A percentile compares a stretch with the other conserved stretches of the same genome.
These are phyloP conservation scores for Crepidodera aurea DNA, from an alignment of 2,888 invertebrate genomes.

Conservation along the genomic window DNA sequence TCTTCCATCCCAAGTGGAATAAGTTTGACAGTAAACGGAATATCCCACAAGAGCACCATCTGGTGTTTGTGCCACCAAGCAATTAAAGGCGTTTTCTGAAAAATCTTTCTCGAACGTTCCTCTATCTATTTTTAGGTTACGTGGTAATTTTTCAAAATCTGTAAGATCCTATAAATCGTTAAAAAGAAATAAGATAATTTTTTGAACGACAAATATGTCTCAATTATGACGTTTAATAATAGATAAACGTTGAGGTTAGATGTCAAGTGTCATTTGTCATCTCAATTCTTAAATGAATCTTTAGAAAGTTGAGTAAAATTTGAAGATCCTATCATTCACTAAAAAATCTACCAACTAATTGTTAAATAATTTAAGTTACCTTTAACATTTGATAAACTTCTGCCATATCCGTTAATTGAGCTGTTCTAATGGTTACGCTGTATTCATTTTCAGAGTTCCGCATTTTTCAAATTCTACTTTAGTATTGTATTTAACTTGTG, in stretches of 20 bases:
- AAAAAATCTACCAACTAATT: too few species aligned
- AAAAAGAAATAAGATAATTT: background rate
- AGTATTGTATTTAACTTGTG: too few species aligned
- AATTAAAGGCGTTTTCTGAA: constrained; percentile 9
- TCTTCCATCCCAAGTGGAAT: constrained; percentile 15
- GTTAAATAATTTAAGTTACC: too few species aligned
- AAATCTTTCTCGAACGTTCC: constrained; percentile 6
- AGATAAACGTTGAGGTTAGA: too few species aligned
- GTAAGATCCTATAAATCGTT: constrained; percentile 9
- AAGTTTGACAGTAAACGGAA: constrained; percentile 7
- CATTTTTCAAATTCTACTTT: too few species aligned
- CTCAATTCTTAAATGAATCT: too few species aligned
- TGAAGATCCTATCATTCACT: too few species aligned
- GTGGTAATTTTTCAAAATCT: background rate
- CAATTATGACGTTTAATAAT: too few species aligned
- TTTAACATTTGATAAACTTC: constrained; percentile 2
- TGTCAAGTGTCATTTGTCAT: too few species aligned
- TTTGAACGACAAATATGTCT: too few species aligned
- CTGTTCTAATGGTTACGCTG: background rate
- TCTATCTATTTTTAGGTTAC: constrained; percentile 1
- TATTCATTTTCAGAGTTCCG: too few species aligned
- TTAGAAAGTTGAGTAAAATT: too few species aligned
- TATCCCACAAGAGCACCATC: constrained; percentile 5
- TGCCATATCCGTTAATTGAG: background rate
- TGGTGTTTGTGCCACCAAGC: constrained; percentile 3